phyloP scores from a whole-genome alignment of 2,888 invertebrate species.

The Polydrusus cervinus region DNA sequence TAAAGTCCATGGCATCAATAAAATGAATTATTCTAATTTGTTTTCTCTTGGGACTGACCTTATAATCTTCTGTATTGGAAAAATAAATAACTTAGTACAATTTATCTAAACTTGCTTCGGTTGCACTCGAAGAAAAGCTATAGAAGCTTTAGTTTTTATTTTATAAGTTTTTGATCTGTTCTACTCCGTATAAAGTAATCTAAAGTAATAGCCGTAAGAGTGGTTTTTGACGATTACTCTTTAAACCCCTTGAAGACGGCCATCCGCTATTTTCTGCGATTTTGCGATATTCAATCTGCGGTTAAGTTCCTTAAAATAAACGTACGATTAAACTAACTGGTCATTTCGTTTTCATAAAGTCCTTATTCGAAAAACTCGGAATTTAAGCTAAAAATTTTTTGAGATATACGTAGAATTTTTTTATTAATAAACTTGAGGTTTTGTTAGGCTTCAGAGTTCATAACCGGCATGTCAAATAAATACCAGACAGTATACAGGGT shows the following conservation, averaged over 20 bases:
- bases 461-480: too few species aligned
- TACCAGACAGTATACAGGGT: too few species aligned
- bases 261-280: constrained; percentile 34
- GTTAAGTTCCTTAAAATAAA: constrained; percentile 16
- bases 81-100: background rate
- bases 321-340: constrained; percentile 25
- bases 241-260: constrained; percentile 18
- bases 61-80: too few species aligned
- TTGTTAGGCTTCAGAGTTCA: too few species aligned
- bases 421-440: too few species aligned
- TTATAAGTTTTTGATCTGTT: constrained; percentile 35
- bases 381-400: too few species aligned
- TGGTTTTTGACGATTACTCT: constrained; percentile 23
- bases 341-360: constrained; percentile 32
- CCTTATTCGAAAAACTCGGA: background rate
- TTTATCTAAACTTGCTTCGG: constrained; percentile 5
- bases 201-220: constrained; percentile 5
- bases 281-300: constrained; percentile 30
- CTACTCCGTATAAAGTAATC: constrained; percentile 34
- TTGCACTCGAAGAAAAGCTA: background rate
- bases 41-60: too few species aligned
- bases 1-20: too few species aligned
- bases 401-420: too few species aligned
- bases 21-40: too few species aligned
- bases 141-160: constrained; percentile 20